These are phyloP conservation scores for Drosophila insularis DNA, from an alignment of 1,140 invertebrate species.

Conservation along the genomic window DNA sequence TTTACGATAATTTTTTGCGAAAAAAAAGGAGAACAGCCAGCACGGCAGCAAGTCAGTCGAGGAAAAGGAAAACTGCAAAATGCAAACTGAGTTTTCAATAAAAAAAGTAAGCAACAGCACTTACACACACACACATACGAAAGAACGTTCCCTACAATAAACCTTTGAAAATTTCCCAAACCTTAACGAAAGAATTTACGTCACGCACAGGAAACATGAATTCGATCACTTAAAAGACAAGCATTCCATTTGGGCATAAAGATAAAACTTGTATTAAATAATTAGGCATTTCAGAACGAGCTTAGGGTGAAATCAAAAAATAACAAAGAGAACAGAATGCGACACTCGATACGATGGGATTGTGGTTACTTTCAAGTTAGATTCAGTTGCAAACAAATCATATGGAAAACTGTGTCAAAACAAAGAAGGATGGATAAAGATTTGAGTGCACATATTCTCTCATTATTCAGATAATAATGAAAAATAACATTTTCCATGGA, in stretches of 20 bases:
- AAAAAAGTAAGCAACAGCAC: slow-evolving; percentile 7
- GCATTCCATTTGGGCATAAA: slow-evolving; percentile 1
- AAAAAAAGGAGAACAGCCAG: slow-evolving; percentile 49
- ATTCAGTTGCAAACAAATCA: too few species aligned
- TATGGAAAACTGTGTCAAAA: too few species aligned
- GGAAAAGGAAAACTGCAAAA: slow-evolving; percentile 32
- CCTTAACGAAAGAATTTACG: slow-evolving; percentile 1
- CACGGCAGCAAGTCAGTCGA: slow-evolving; percentile 1
- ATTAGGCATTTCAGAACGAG: not conserved
- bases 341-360: too few species aligned
- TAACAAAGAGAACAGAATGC: not conserved
- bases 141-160: not conserved
- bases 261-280: not conserved
- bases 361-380: too few species aligned
- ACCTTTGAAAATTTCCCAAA: not conserved
- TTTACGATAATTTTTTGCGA: slow-evolving; percentile 76
- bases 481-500: too few species aligned
- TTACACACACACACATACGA: not conserved
- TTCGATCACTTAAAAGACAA: slow-evolving; percentile 8
- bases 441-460: too few species aligned
- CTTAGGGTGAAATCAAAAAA: not conserved
- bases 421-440: too few species aligned
- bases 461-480: too few species aligned
- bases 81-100: slow-evolving; percentile 26
- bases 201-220: slow-evolving; percentile 9